Conservation (phyloP, 2,113 vertebrate genomes). For the Tyrannus savana region DNA sequence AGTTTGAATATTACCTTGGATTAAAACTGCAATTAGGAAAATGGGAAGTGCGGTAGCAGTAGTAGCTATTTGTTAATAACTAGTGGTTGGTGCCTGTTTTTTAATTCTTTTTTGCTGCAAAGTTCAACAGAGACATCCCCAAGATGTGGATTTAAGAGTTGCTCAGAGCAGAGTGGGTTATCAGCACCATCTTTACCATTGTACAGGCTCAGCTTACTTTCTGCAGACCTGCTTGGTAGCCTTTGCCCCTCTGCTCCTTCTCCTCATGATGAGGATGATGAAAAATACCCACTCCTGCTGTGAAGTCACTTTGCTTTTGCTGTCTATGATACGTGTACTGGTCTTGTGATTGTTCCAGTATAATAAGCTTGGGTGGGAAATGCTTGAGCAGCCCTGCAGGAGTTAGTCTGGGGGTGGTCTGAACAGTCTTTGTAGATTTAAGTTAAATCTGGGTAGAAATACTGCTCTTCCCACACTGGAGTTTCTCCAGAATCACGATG, state of each 20-base stretch:
- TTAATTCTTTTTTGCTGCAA: background rate
- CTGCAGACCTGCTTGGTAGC: background rate
- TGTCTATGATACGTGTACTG: background rate
- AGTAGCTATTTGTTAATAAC: background rate
- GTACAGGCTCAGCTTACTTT: background rate
- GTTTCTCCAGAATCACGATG: background rate
- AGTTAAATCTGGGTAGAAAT: fast-evolving
- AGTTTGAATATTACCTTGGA: background rate
- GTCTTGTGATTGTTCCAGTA: background rate
- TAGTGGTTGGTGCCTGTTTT: background rate
- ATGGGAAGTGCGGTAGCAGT: background rate
- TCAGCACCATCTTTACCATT: background rate
- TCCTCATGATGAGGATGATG: background rate
- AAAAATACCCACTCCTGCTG: background rate
- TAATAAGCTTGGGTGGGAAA: background rate
- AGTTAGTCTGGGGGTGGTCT: background rate
- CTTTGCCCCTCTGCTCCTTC: background rate
- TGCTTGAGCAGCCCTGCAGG: background rate
- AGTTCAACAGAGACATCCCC: background rate
- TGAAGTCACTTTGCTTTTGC: background rate
- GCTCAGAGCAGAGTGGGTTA: background rate
- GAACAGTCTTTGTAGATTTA: background rate
- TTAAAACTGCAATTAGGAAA: background rate
- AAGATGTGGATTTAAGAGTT: background rate
- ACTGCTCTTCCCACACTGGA: background rate